Evolutionary conservation across 2,888 invertebrate species (phyloP).

Genomic region (Hedychridium roseum): DNA sequence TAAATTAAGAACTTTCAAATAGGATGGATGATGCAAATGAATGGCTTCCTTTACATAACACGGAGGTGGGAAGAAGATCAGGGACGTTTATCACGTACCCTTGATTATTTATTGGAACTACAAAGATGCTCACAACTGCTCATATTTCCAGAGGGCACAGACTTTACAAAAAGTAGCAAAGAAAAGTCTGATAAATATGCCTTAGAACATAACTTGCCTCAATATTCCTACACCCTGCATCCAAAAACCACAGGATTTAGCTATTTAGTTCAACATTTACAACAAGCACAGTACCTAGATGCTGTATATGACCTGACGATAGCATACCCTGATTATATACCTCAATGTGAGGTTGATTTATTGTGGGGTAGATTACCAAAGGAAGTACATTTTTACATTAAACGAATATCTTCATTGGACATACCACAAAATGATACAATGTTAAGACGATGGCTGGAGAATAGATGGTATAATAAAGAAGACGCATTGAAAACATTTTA

Average conservation of each 20-base stretch:
- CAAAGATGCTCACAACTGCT: slow-evolving; percentile 75
- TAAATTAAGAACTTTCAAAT: no score
- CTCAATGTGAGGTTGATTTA: slow-evolving; percentile 79
- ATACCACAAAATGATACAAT: slow-evolving; percentile 69
- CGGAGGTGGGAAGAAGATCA: slow-evolving; percentile 84
- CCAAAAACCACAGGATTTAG: slow-evolving; percentile 86
- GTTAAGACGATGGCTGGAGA: slow-evolving; percentile 72
- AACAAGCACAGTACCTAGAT: slow-evolving; percentile 71
- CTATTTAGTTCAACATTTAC: slow-evolving; percentile 68
- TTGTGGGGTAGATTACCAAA: slow-evolving; percentile 76
- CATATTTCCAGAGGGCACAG: slow-evolving; percentile 91
- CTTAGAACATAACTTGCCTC: slow-evolving; percentile 71
- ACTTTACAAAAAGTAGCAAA: slow-evolving; percentile 76
- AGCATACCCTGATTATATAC: slow-evolving; percentile 79
- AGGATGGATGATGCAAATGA: slow-evolving; percentile 91
- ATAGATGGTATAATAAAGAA: slow-evolving; percentile 75
- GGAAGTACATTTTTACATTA: slow-evolving; percentile 80
- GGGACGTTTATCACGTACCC: slow-evolving; percentile 71
- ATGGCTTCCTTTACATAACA: slow-evolving; percentile 84
- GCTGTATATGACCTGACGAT: slow-evolving; percentile 88
- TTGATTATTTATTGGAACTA: slow-evolving; percentile 77
- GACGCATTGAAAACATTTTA: slow-evolving; percentile 69
- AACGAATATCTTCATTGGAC: slow-evolving; percentile 70
- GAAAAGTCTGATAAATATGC: slow-evolving; percentile 78
- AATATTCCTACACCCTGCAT: slow-evolving; percentile 81